Conservation (phyloP, 2,113 vertebrate genomes). For the Labeo catla region DNA sequence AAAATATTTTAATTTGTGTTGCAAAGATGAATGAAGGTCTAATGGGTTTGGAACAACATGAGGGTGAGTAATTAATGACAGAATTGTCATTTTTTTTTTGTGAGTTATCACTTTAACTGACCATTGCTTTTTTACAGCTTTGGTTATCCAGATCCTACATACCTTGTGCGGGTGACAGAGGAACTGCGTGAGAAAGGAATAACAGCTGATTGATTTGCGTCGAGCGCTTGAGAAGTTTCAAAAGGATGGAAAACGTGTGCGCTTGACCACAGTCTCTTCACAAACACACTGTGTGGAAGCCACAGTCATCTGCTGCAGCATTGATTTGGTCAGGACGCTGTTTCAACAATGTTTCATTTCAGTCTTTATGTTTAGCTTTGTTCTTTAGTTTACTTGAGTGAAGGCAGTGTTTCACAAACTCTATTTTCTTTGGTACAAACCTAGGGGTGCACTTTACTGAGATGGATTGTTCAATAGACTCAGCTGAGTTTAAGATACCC, state of each 20-base stretch:
- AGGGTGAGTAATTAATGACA: no score
- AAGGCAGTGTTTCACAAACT: constrained; percentile 67
- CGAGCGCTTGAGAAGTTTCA: constrained; percentile 23
- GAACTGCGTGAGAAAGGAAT: constrained; percentile 92
- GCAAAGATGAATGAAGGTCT: no score
- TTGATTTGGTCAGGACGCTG: not conserved
- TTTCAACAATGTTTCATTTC: constrained; percentile 55
- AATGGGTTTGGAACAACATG: no score
- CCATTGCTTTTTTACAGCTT: constrained; percentile 77
- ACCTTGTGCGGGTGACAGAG: constrained; percentile 90
- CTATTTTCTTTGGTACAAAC: constrained; percentile 30
- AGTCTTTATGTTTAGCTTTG: constrained; percentile 60
- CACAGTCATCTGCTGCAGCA: constrained; percentile 45
- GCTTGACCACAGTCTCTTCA: constrained; percentile 29
- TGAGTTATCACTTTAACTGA: not conserved
- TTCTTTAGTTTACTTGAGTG: constrained; percentile 62
- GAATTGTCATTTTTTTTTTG: no score
- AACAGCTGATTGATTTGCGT: constrained; percentile 80
- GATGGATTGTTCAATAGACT: constrained; percentile 38
- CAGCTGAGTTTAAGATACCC: constrained; percentile 61
- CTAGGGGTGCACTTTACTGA: constrained; percentile 62
- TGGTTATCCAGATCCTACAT: constrained; percentile 91
- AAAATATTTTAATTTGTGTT: no score
- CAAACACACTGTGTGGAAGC: constrained; percentile 43
- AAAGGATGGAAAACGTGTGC: constrained; percentile 4